Base-by-base conservation (phyloP, 2,797 vertebrate genomes). In the Poeciliopsis presidionis region DNA sequence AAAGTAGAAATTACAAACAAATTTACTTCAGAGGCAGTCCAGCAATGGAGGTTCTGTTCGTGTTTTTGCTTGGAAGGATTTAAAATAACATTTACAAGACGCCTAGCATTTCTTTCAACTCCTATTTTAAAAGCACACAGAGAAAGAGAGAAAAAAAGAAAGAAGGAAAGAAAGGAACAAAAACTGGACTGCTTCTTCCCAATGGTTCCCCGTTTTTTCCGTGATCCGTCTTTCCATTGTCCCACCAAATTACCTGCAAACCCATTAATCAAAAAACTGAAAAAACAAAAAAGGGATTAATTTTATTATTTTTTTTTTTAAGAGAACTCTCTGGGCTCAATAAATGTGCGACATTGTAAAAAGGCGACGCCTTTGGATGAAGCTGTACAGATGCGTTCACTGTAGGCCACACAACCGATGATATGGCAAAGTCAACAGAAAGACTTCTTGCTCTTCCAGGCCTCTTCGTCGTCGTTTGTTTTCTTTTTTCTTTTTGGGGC, bases 81-180 rank as follows among this genome's bases (percentile, higher is more conserved):
- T 98, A 97, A 99, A 98, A 99, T 95, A 96, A 98, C 96, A 98
- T 97, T 97, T 97, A 98, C 96, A 97, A 97, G 96, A 99, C 96
- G 96, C 94, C 96, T 95, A 97, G 97, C 96, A 96, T 97, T 96
- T 96, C 93, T 93, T 92, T 93, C 92, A 96, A 97, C 95, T 97
- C 96, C 96, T 97, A 97, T 96, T 39, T 39, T 97, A 97, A 98
- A 98, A 95, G 80, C 94, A 96, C 93, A 96, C 92, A 95, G 94
- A 63, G 30, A 36, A 16, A 61, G 51, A 53, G 53, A n/a, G 57
- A 59, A 30, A 30, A 22, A 59, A 94, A n/a, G 51, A 55, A n/a
- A 55, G 28, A 33, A 14, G 12, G 13, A 74, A 8, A 95, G 28
- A 74, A 11, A 95, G 28, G 47, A 41, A 53, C 4, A 63, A 25